Evolutionary conservation across 64 coral and sea anemone species (phyloP).

Genomic region (Pocillopora verrucosa): DNA sequence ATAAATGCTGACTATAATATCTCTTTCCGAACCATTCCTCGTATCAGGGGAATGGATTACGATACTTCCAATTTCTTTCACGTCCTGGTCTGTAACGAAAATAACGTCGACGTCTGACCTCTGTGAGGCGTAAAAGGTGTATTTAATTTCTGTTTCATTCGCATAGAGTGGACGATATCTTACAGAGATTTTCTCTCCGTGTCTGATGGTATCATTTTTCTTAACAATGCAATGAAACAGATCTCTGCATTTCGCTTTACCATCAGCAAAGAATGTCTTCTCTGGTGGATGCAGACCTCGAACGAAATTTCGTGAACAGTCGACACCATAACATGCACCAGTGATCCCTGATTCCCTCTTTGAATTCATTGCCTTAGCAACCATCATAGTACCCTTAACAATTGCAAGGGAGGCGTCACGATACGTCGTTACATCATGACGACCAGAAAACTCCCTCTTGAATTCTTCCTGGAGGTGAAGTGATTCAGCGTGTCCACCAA

Average conservation of each 20-base stretch:
- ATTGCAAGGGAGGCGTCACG: background rate
- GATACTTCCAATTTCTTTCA: background rate
- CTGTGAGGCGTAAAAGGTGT: background rate
- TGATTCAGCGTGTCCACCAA: background rate
- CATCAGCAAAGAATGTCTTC: background rate
- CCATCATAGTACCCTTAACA: background rate
- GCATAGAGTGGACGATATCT: background rate
- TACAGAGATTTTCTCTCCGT: background rate
- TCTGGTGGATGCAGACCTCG: background rate
- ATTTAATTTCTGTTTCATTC: constrained; percentile 9
- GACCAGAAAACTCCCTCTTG: background rate
- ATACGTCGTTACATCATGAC: background rate
- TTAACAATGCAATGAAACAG: constrained; percentile 7
- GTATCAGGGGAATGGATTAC: background rate
- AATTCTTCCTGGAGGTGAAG: background rate
- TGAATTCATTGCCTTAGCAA: background rate
- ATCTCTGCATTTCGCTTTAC: background rate
- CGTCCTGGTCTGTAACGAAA: background rate
- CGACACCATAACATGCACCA: background rate
- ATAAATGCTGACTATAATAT: background rate
- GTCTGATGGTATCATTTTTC: background rate
- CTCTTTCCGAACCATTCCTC: background rate
- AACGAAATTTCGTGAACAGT: background rate
- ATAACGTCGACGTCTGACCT: background rate
- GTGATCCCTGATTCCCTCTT: background rate